Evolutionary conservation across 2,797 vertebrate species (phyloP).

Genomic region (Tarsius wallacei): DNA sequence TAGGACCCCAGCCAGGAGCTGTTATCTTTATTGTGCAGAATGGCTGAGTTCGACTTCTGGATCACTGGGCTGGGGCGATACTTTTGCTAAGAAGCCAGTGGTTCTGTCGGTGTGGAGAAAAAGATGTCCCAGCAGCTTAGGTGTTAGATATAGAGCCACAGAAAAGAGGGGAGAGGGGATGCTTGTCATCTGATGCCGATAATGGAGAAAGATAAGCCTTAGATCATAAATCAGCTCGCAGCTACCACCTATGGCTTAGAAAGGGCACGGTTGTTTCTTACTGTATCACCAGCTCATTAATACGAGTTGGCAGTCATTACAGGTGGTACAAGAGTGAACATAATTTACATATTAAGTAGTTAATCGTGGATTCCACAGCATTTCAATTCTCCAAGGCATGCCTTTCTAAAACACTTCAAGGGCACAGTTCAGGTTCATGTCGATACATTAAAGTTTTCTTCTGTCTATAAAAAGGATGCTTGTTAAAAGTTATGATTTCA

Average conservation of each 20-base stretch:
- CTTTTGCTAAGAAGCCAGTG: slow-evolving; percentile 70
- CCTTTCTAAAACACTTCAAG: slow-evolving; percentile 68
- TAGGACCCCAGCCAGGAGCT: slow-evolving; percentile 18
- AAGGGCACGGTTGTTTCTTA: slow-evolving; percentile 55
- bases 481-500: slow-evolving; percentile 76
- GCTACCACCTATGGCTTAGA: slow-evolving; percentile 61
- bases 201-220: slow-evolving; percentile 61
- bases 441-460: slow-evolving; percentile 75
- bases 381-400: slow-evolving; percentile 51
- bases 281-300: slow-evolving; percentile 71
- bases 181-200: slow-evolving; percentile 53
- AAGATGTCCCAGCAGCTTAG: slow-evolving; percentile 21
- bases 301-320: slow-evolving; percentile 64
- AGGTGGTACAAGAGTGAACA: slow-evolving; percentile 69
- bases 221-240: slow-evolving; percentile 76
- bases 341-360: slow-evolving; percentile 75
- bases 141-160: not conserved
- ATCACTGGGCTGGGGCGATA: slow-evolving; percentile 12
- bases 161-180: not conserved
- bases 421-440: slow-evolving; percentile 53
- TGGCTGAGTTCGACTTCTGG: slow-evolving; percentile 73
- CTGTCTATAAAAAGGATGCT: slow-evolving; percentile 74
- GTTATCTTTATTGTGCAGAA: slow-evolving; percentile 75
- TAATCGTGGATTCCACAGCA: slow-evolving; percentile 69
- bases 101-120: slow-evolving; percentile 13